Evolutionary conservation across 35 echinoderm and acorn worm genomes (phyloP).

Genomic region (Ophioderma brevispina): DNA sequence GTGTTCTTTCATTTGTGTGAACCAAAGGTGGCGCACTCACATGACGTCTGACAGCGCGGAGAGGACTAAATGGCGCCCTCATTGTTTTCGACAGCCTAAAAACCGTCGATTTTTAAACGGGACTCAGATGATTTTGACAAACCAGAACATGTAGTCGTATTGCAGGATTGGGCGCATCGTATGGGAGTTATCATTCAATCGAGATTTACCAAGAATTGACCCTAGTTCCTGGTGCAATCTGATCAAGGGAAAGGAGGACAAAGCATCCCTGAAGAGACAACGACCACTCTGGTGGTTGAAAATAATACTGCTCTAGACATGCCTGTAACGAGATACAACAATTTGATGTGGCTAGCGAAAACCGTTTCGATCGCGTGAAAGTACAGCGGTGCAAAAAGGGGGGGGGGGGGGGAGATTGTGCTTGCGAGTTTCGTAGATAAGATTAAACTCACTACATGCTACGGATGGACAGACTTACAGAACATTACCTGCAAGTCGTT

Average conservation of each 20-base stretch:
- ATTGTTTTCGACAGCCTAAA: constrained; percentile 63
- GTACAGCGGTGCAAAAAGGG: constrained; percentile 71
- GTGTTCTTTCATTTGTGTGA: no score
- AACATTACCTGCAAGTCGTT: constrained; percentile 63
- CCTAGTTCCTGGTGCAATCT: constrained; percentile 75
- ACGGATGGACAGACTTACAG: constrained; percentile 71
- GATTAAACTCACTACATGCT: constrained; percentile 63
- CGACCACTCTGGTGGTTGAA: not conserved
- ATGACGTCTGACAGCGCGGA: constrained; percentile 57
- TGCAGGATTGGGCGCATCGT: constrained; percentile 83
- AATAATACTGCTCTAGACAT: constrained; percentile 24
- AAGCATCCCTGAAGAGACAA: not conserved
- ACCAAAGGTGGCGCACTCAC: constrained; percentile 79
- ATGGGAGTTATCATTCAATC: constrained; percentile 47
- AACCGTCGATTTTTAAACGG: constrained; percentile 34
- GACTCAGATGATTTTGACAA: constrained; percentile 70
- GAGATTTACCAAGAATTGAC: constrained; percentile 63
- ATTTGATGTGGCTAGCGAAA: constrained; percentile 28
- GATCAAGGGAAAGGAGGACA: constrained; percentile 90
- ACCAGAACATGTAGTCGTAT: constrained; percentile 66
- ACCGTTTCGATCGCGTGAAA: constrained; percentile 76
- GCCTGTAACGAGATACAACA: not conserved
- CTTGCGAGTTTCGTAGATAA: constrained; percentile 83
- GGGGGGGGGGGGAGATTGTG: no score
- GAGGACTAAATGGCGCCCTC: constrained; percentile 81